Percentiles rank a stretch among this genome's conserved stretches.
Evolutionary conservation across 1,140 invertebrate species (phyloP).

Genomic region (Eupristina koningsbergeri): DNA sequence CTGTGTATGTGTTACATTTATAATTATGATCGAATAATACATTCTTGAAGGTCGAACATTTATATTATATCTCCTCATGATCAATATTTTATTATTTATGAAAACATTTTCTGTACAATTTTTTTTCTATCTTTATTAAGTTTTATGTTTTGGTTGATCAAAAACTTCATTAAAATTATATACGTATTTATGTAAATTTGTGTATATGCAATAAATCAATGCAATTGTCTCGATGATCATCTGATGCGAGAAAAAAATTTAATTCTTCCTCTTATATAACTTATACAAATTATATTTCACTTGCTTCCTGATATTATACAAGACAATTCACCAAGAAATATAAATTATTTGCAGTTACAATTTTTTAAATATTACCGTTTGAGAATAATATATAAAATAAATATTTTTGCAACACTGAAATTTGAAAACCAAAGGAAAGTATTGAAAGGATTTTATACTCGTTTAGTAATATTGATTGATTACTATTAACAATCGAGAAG

Average conservation of each 20-base stretch:
- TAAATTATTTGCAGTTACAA: background rate
- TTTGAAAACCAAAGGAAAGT: background rate
- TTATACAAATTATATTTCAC: background rate
- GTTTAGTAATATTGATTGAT: background rate
- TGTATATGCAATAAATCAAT: constrained; percentile 35
- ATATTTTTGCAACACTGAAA: background rate
- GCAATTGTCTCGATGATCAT: constrained; percentile 47
- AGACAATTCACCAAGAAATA: background rate
- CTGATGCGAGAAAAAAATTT: constrained; percentile 6
- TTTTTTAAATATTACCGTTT: background rate
- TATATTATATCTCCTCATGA: constrained; percentile 23
- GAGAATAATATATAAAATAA: background rate
- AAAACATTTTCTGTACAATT: constrained; percentile 45
- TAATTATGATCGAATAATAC: constrained; percentile 46
- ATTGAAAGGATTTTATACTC: too few relatives aligned
- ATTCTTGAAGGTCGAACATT: constrained; percentile 37
- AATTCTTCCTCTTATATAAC: background rate
- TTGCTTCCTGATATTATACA: background rate
- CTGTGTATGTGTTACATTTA: constrained; percentile 45
- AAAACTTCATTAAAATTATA: constrained; percentile 11
- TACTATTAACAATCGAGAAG: background rate
- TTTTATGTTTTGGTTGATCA: background rate
- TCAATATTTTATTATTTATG: constrained; percentile 38
- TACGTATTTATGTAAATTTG: constrained; percentile 34
- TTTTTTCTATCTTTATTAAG: background rate